Conservation (phyloP, 2,888 invertebrate genomes). For the Toxonevra muliebris region DNA sequence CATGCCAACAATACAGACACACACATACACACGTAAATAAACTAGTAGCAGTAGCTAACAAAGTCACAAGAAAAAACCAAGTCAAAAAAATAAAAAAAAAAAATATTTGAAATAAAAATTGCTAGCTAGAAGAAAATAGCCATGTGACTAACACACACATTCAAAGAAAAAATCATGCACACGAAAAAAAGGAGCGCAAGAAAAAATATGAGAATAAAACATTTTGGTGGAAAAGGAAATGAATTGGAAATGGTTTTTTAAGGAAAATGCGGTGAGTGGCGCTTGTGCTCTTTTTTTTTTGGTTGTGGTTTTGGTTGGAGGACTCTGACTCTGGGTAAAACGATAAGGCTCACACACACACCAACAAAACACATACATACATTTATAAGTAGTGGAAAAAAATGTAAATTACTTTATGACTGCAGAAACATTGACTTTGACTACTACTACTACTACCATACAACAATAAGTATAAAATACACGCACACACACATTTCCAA, state of each 20-base stretch:
- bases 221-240: neutral
- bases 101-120: constrained; percentile 1
- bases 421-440: constrained; percentile 22
- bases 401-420: constrained; percentile 11
- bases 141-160: too few relatives aligned
- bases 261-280: neutral
- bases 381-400: neutral
- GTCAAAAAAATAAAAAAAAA: constrained; percentile 13
- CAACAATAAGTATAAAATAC: neutral
- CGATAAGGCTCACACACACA: too few relatives aligned
- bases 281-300: neutral
- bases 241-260: neutral
- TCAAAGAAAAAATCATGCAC: too few relatives aligned
- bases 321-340: too few relatives aligned
- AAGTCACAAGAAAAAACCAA: constrained; percentile 2
- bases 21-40: neutral
- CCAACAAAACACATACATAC: too few relatives aligned
- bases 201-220: neutral
- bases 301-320: neutral
- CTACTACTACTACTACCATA: neutral
- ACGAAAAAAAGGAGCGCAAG: neutral
- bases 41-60: neutral
- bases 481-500: neutral
- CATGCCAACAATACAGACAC: neutral
- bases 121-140: too few relatives aligned